A percentile compares a stretch with the other conserved stretches of the same genome.
phyloP scores from a whole-genome alignment of 1,140 invertebrate species.

The Pectinophora gossypiella region DNA sequence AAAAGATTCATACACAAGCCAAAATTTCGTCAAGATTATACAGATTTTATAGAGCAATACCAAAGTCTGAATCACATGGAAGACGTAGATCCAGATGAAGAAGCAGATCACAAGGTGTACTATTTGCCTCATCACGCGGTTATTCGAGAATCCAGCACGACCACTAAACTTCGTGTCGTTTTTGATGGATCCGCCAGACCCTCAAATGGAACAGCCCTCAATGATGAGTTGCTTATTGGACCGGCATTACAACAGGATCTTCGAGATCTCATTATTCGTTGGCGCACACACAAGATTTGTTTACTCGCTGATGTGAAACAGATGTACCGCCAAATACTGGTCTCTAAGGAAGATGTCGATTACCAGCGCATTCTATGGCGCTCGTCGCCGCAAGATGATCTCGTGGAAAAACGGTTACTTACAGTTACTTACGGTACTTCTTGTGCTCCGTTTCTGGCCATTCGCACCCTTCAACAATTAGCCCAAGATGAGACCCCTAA shows the following conservation, averaged over 20 bases:
- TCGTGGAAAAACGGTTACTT: slow-evolving; percentile 20
- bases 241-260: slow-evolving; percentile 21
- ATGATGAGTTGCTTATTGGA: slow-evolving; percentile 19
- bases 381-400: slow-evolving; percentile 8
- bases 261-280: slow-evolving; percentile 18
- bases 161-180: slow-evolving; percentile 23
- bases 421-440: slow-evolving; percentile 51
- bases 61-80: neutral
- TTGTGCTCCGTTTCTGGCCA: slow-evolving; percentile 47
- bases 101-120: neutral
- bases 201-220: slow-evolving; percentile 21
- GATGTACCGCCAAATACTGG: slow-evolving; percentile 66
- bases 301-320: slow-evolving; percentile 49
- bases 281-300: slow-evolving; percentile 20
- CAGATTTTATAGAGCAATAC: slow-evolving; percentile 16
- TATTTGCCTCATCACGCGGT: slow-evolving; percentile 26
- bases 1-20: slow-evolving; percentile 9
- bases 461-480: slow-evolving; percentile 42
- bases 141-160: slow-evolving; percentile 11
- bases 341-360: slow-evolving; percentile 21
- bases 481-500: slow-evolving; percentile 30
- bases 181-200: slow-evolving; percentile 22
- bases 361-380: slow-evolving; percentile 56
- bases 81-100: neutral
- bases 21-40: slow-evolving; percentile 15